These are phyloP conservation scores for Scaptomyza tumidula DNA, from an alignment of 2,888 invertebrate genomes.

Conservation along the genomic window DNA sequence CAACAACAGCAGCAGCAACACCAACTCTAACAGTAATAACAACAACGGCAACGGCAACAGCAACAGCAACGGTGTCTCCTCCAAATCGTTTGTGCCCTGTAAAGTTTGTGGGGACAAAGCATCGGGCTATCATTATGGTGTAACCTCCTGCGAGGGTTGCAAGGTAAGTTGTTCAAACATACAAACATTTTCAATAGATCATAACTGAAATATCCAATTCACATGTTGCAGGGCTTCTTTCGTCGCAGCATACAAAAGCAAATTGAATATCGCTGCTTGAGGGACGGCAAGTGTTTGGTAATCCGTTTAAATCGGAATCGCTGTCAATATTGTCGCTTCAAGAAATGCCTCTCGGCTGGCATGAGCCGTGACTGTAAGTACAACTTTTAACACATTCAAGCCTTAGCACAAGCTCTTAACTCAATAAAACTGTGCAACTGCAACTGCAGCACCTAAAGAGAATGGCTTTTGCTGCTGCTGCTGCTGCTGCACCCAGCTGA, in stretches of 20 bases:
- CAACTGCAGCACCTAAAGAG: constrained; percentile 34
- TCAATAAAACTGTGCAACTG: neutral
- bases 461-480: constrained; percentile 22
- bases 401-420: constrained; percentile 22
- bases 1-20: constrained; percentile 74
- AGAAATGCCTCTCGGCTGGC: constrained; percentile 97
- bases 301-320: constrained; percentile 97
- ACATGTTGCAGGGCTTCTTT: constrained; percentile 93
- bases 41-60: constrained; percentile 84
- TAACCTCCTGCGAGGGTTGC: constrained; percentile 98
- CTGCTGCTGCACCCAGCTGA: constrained; percentile 23
- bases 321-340: constrained; percentile 98
- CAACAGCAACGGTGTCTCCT: constrained; percentile 89
- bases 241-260: constrained; percentile 98
- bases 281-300: constrained; percentile 97
- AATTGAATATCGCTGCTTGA: constrained; percentile 96
- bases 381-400: constrained; percentile 3
- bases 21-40: constrained; percentile 44
- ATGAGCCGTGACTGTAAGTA: constrained; percentile 99
- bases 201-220: neutral
- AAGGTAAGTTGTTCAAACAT: constrained; percentile 88
- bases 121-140: constrained; percentile 97
- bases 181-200: neutral
- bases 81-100: constrained; percentile 96
- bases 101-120: constrained; percentile 98